Evolutionary conservation across 1,140 invertebrate species (phyloP).

Genomic region (Heliconius himera): DNA sequence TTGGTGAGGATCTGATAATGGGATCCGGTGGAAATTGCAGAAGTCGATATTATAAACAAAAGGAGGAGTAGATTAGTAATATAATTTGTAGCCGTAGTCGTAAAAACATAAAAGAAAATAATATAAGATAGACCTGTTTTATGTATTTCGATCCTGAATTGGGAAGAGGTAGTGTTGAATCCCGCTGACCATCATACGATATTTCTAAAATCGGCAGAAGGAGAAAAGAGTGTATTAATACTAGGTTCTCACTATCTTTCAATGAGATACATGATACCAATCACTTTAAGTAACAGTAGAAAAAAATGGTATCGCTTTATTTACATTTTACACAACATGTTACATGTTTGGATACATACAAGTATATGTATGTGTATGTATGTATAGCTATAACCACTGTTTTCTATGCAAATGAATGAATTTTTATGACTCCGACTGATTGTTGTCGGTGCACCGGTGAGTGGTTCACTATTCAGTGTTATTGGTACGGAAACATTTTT

Average conservation of each 20-base stretch:
- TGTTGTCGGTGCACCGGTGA: neutral
- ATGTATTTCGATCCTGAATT: neutral
- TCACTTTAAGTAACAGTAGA: neutral
- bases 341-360: neutral
- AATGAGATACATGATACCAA: no score
- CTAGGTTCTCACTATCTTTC: neutral
- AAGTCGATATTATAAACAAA: no score
- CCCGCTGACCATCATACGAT: neutral
- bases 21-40: neutral
- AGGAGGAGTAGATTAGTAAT: no score
- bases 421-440: neutral
- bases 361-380: neutral
- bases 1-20: no score
- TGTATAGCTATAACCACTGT: neutral
- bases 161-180: neutral
- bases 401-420: neutral
- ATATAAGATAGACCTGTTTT: neutral
- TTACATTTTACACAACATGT: neutral
- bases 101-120: neutral
- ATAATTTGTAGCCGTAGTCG: no score
- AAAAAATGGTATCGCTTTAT: neutral
- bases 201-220: neutral
- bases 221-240: neutral
- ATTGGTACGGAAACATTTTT: neutral
- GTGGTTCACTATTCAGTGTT: neutral